phyloP scores from a whole-genome alignment of 2,888 invertebrate genomes.

The Tipula lateralis region DNA sequence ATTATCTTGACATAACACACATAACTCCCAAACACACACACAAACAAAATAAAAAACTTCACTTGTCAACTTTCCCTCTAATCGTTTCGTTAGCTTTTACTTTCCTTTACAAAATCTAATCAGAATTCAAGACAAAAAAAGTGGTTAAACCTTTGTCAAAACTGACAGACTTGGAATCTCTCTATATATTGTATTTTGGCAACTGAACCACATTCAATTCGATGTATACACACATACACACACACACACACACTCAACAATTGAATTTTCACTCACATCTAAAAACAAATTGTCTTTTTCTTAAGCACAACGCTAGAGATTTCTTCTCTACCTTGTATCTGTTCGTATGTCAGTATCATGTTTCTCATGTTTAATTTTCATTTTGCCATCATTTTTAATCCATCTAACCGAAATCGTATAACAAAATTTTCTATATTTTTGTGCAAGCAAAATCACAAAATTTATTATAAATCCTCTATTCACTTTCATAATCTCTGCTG shows the following conservation, averaged over 20 bases:
- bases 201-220: not conserved
- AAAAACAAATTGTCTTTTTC: not conserved
- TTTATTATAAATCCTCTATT: not conserved
- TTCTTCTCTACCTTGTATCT: not conserved
- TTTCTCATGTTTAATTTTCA: not conserved
- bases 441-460: not conserved
- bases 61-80: not conserved
- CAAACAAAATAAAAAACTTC: not conserved
- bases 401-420: not conserved
- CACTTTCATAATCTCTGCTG: not conserved
- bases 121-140: not conserved
- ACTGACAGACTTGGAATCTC: not conserved
- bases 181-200: not conserved
- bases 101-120: not conserved
- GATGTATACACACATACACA: not conserved
- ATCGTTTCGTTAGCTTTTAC: constrained; percentile 11
- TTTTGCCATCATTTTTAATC: not conserved
- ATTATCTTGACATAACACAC: not conserved
- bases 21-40: not conserved
- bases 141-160: not conserved
- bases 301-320: not conserved
- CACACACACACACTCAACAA: not conserved
- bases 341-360: not conserved
- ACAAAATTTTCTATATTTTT: not conserved
- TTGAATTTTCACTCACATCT: not conserved